Conservation (phyloP, 2,113 vertebrate species). For the Odocoileus virginianus region DNA sequence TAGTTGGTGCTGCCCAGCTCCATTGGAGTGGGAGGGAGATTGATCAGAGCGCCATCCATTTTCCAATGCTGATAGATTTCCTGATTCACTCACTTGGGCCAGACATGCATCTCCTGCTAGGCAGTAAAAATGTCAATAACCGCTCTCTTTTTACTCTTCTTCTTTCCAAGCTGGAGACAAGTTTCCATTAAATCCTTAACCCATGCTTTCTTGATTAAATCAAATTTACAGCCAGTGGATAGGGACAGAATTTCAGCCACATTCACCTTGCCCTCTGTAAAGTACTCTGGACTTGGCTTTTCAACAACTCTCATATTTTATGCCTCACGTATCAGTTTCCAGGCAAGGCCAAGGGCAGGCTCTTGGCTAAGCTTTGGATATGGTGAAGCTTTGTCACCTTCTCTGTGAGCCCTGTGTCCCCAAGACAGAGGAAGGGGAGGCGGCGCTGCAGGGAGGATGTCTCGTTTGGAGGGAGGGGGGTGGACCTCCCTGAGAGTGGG, state of each 20-base stretch:
- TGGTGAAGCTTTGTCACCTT: background rate
- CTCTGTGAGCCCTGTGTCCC: background rate
- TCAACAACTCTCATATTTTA: background rate
- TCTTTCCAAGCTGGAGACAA: slow-evolving; percentile 10
- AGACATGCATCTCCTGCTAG: slow-evolving; percentile 7
- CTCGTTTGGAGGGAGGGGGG: background rate
- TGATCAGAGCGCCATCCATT: background rate
- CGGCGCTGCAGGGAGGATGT: background rate
- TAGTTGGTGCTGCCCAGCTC: background rate
- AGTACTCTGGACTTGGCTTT: background rate
- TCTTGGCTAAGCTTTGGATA: background rate
- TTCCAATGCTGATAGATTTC: slow-evolving; percentile 13
- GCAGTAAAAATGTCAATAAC: slow-evolving; percentile 59
- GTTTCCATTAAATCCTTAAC: slow-evolving; percentile 47
- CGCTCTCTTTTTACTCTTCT: slow-evolving; percentile 18
- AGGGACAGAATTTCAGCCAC: background rate
- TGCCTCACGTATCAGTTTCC: background rate
- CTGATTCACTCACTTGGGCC: slow-evolving; percentile 5
- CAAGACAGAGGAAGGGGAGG: background rate
- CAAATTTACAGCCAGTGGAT: slow-evolving; percentile 10
- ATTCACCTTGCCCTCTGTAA: background rate
- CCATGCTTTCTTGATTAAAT: slow-evolving; percentile 40
- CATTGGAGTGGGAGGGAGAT: background rate
- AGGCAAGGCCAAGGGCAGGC: background rate
- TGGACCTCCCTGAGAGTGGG: background rate